Conservation (phyloP, 2,113 vertebrate species). For the Carassius auratus region DNA sequence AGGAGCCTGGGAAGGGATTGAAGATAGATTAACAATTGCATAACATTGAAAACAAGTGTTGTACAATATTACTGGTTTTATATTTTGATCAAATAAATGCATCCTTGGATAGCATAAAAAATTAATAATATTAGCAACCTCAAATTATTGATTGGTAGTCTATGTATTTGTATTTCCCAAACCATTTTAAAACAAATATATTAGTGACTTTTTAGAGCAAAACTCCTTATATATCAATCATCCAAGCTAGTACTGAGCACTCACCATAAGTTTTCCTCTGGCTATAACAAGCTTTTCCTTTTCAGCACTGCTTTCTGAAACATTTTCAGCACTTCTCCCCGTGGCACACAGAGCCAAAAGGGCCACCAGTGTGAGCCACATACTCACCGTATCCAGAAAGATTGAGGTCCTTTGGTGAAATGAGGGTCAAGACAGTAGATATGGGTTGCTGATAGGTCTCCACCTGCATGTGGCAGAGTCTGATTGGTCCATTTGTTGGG, state of each 20-base stretch:
- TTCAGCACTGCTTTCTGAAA: slow-evolving; percentile 28
- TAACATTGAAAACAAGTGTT: background rate
- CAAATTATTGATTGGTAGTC: too few species aligned
- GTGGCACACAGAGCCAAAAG: slow-evolving; percentile 49
- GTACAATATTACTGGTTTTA: too few species aligned
- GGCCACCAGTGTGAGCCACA: slow-evolving; percentile 67
- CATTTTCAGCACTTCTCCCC: slow-evolving; percentile 45
- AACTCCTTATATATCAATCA: too few species aligned
- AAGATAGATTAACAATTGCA: slow-evolving; percentile 34
- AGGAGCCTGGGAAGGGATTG: slow-evolving; percentile 70
- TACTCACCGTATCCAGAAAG: slow-evolving; percentile 42
- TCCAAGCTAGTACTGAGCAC: slow-evolving; percentile 43
- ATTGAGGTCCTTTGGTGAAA: background rate
- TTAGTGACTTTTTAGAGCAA: too few species aligned
- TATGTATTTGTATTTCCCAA: too few species aligned
- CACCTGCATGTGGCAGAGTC: slow-evolving; percentile 36
- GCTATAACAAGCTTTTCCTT: slow-evolving; percentile 65
- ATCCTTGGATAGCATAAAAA: too few species aligned
- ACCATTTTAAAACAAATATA: too few species aligned
- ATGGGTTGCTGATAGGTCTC: slow-evolving; percentile 42
- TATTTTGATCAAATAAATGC: too few species aligned
- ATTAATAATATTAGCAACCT: too few species aligned
- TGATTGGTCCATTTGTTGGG: slow-evolving; percentile 22
- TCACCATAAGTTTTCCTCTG: slow-evolving; percentile 76
- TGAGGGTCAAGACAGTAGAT: slow-evolving; percentile 8